These are phyloP conservation scores for Blennius ocellaris DNA, from an alignment of 2,113 vertebrate genomes.

Conservation along the genomic window DNA sequence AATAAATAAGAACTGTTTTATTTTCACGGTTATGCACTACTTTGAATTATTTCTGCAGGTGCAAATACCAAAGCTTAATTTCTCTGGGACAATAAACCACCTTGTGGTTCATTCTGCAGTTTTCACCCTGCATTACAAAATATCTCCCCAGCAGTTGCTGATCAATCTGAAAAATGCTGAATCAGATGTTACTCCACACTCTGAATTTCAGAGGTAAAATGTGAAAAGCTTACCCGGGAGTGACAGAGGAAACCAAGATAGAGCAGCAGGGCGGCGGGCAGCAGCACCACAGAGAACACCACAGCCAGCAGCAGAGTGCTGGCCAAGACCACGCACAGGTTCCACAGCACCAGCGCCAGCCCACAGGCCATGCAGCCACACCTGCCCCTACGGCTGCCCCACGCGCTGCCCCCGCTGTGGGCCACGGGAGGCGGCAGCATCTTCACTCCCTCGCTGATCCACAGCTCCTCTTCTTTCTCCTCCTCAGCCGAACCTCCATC, in stretches of 20 bases:
- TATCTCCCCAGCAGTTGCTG: too few relatives aligned
- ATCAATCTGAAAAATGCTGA: too few relatives aligned
- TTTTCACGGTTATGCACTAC: too few relatives aligned
- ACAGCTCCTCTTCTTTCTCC: conserved; percentile 81
- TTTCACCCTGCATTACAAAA: not conserved
- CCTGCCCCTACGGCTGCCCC: conserved; percentile 82
- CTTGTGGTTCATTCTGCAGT: not conserved
- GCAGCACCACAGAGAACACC: conserved; percentile 84
- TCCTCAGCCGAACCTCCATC: conserved; percentile 72
- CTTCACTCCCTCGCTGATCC: conserved; percentile 76
- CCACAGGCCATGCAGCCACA: conserved; percentile 88
- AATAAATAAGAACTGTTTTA: too few relatives aligned
- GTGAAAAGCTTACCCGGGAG: conserved; percentile 84
- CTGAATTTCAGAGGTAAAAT: too few relatives aligned
- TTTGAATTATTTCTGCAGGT: too few relatives aligned
- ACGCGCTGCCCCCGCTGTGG: conserved; percentile 69
- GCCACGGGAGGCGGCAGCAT: conserved; percentile 83
- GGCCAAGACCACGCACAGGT: conserved; percentile 79
- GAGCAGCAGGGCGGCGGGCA: conserved; percentile 87
- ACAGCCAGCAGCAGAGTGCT: conserved; percentile 80
- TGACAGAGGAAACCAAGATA: conserved; percentile 90
- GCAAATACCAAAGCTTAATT: too few relatives aligned
- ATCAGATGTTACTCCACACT: too few relatives aligned
- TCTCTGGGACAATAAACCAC: too few relatives aligned
- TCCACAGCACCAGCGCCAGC: conserved; percentile 84